Evolutionary conservation across 2,888 invertebrate genomes (phyloP).

Genomic region (Mimachlamys varia): DNA sequence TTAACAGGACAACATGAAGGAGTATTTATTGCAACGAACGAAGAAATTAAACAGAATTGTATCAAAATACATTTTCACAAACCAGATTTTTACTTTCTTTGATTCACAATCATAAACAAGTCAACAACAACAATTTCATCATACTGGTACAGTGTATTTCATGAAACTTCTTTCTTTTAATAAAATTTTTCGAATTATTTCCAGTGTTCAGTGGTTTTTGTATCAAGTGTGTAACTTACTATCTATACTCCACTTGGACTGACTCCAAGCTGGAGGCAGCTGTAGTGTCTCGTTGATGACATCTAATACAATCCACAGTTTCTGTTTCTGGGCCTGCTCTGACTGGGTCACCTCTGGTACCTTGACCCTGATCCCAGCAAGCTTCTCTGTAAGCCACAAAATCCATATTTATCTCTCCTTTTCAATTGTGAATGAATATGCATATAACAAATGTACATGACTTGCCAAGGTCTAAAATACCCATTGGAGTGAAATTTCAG

Average conservation of each 20-base stretch:
- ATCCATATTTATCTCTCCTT: background rate
- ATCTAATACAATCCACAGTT: conserved; percentile 93
- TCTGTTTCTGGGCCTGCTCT: conserved; percentile 93
- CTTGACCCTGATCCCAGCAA: conserved; percentile 94
- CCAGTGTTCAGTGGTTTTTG: too few species aligned
- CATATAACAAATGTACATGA: background rate
- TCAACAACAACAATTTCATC: too few species aligned
- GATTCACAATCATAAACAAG: too few species aligned
- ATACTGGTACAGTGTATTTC: too few species aligned
- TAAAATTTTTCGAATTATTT: too few species aligned
- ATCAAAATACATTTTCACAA: too few species aligned
- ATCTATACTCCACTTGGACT: conserved; percentile 98
- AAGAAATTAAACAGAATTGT: too few species aligned
- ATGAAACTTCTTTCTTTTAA: too few species aligned
- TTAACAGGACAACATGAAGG: background rate
- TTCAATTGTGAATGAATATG: background rate
- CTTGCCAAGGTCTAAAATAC: too few species aligned
- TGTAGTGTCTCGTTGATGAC: conserved; percentile 91
- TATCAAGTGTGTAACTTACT: conserved; percentile 70
- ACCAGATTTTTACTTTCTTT: too few species aligned
- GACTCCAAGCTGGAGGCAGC: conserved; percentile 85
- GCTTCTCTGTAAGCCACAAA: conserved; percentile 84
- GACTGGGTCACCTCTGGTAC: conserved; percentile 99
- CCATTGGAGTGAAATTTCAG: too few species aligned
- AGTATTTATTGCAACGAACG: too few species aligned